Base-by-base conservation (phyloP, 2,113 vertebrate species). In the Microcebus ravelobensis region DNA sequence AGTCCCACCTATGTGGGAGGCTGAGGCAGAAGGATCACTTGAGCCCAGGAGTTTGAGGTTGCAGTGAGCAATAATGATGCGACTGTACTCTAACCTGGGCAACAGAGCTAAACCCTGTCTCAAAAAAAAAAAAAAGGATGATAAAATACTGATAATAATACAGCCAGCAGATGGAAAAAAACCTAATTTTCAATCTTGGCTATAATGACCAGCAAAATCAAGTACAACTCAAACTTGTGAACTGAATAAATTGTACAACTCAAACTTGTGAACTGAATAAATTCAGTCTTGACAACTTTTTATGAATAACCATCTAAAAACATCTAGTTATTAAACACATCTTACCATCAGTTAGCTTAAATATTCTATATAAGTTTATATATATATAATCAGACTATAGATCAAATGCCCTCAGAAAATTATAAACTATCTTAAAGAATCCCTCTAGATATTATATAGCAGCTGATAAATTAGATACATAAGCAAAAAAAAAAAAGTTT, bases 391-490 rank as follows among this genome's bases (percentile, higher is more conserved):
- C 17, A 80, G 27, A 79, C 55, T 31, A 92, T 9, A 48, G n/a
- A 81, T 67, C 68, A 65, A 94, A 17, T 42, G 67, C 89, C 29
- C 55, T 94, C 70, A 90, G 77, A 80, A 90, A 96, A 94, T 68
- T 74, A 77, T 27, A 2, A 11, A 87, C 14, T 95, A 85, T 61
- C 34, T 94, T 73, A 79, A 21, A 31, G 61, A 76, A 96, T 71
- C 55, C 20, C 17, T 50, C n/a, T 42, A 85, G 20, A 88, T n/a
- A 90, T 71, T 55, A 71, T 8, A 79, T 4, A 91, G 10, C n/a
- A 93, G 36, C 80, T 65, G 27, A 80, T n/a, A 71, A 93, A 71
- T 63, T 67, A 94, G 50, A n/a, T 45, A 80, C 3, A 71, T 29
- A 68, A 68, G 59, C 20, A 5, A 67, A 59, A 36, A n/a, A 85